Conservation (phyloP, 2,797 vertebrate species). For the Limnodromus scolopaceus region DNA sequence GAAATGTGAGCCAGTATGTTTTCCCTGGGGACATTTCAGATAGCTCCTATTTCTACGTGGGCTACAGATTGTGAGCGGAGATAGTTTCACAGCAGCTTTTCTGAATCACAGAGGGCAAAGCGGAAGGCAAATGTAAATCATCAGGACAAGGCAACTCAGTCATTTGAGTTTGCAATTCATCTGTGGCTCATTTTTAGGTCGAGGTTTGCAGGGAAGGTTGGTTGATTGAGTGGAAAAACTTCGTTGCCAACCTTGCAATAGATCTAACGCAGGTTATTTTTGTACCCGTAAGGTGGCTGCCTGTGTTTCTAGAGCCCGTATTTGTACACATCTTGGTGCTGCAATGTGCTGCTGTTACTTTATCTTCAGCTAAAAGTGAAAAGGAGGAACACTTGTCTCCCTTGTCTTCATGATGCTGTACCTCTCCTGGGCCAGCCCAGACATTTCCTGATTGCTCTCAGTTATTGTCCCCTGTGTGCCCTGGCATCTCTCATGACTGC, state of each 20-base stretch:
- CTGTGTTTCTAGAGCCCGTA: background rate
- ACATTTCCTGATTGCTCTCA: rapidly evolving
- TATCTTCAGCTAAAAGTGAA: background rate
- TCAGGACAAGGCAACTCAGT: background rate
- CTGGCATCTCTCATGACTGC: background rate
- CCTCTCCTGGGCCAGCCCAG: background rate
- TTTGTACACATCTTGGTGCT: background rate
- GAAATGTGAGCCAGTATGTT: background rate
- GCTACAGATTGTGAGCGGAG: background rate
- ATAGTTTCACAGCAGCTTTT: background rate
- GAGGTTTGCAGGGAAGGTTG: background rate
- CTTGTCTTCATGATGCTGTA: background rate
- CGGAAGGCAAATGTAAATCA: background rate
- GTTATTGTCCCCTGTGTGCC: background rate
- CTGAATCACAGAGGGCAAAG: background rate
- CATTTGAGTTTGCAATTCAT: background rate
- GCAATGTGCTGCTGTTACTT: background rate
- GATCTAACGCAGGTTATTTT: background rate
- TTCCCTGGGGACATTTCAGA: background rate
- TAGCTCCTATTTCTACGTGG: background rate
- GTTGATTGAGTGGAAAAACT: background rate
- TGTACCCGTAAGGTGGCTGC: rapidly evolving
- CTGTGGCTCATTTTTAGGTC: background rate
- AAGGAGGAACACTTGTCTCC: background rate
- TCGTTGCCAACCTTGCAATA: background rate